These are phyloP conservation scores for Panzeria rudis DNA, from an alignment of 2,888 invertebrate species.

Conservation along the genomic window DNA sequence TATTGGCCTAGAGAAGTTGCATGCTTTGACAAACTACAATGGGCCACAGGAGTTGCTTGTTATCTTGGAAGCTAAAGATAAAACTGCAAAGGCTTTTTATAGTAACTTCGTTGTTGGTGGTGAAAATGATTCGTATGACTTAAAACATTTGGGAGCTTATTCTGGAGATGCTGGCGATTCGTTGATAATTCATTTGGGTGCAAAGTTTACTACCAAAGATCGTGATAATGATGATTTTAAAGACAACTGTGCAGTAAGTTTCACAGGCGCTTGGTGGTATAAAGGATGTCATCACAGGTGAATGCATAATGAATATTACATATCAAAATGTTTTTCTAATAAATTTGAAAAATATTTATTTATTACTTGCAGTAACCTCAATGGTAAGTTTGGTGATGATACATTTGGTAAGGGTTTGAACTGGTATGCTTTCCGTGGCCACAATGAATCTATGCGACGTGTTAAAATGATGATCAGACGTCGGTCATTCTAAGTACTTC, in stretches of 20 bases:
- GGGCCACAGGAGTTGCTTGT: conserved; percentile 40
- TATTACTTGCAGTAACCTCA: conserved; percentile 17
- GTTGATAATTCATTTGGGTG: not conserved
- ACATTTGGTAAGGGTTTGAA: not conserved
- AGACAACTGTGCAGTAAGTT: too few relatives aligned
- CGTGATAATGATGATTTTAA: too few relatives aligned
- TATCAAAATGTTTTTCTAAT: too few relatives aligned
- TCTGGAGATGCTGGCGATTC: conserved; percentile 56
- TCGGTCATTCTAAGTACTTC: not conserved
- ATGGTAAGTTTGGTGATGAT: conserved; percentile 17
- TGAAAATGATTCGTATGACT: conserved; percentile 12
- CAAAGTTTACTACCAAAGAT: conserved; percentile 34
- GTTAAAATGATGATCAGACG: conserved; percentile 44
- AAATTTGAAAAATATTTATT: not conserved
- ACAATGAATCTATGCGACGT: not conserved
- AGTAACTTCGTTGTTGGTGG: conserved; percentile 33
- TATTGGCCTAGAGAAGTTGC: conserved; percentile 6
- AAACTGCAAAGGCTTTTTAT: conserved; percentile 1
- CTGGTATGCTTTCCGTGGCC: conserved; percentile 1
- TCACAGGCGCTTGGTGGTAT: too few relatives aligned
- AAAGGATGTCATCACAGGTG: not conserved
- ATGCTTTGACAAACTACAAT: conserved; percentile 20
- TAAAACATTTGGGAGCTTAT: conserved; percentile 48
- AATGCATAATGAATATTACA: not conserved
- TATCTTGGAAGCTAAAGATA: conserved; percentile 24